phyloP scores from a whole-genome alignment of 2,888 invertebrate genomes.

The Polia nebulosa region DNA sequence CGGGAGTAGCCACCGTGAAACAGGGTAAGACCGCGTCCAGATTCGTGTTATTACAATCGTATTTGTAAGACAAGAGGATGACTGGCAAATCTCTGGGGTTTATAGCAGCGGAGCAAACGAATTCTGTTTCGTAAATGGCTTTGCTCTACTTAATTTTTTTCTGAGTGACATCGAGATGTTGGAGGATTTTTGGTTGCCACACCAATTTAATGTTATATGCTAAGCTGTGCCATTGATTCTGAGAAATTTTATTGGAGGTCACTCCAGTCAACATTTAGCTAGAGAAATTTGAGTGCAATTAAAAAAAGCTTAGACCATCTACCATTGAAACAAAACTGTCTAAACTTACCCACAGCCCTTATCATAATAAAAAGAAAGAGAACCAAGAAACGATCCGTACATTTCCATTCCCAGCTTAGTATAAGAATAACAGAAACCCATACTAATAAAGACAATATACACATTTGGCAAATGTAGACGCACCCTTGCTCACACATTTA shows the following conservation, averaged over 20 bases:
- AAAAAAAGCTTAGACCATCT: too few species aligned
- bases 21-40: constrained; percentile 57
- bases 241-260: not conserved
- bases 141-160: not conserved
- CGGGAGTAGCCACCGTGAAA: constrained; percentile 64
- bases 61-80: constrained; percentile 53
- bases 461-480: constrained; percentile 45
- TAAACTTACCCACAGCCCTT: too few species aligned
- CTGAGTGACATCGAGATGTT: not conserved
- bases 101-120: constrained; percentile 2
- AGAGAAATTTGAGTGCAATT: too few species aligned
- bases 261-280: too few species aligned
- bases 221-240: not conserved
- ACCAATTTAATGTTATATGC: too few species aligned
- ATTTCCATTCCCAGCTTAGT: constrained; percentile 13
- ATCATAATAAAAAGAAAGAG: not conserved
- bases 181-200: not conserved
- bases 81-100: constrained; percentile 38
- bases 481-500: constrained; percentile 58
- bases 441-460: constrained; percentile 49
- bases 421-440: constrained; percentile 35
- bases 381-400: not conserved
- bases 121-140: constrained; percentile 11
- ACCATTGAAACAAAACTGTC: too few species aligned
- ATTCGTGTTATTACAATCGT: constrained; percentile 57